phyloP scores from a whole-genome alignment of 2,113 vertebrate species.

The Hoplias malabaricus region DNA sequence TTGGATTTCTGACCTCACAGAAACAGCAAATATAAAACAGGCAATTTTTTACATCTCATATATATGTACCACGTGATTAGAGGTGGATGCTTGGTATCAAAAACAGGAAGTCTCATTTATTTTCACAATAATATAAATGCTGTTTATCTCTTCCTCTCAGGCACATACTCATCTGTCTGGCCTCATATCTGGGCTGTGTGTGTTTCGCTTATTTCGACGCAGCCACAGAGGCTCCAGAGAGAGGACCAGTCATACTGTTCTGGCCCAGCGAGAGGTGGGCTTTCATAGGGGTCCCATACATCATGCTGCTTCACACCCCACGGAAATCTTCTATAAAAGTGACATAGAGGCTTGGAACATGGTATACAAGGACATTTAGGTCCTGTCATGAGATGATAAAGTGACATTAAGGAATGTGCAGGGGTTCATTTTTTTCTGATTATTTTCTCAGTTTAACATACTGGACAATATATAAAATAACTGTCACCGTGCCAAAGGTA shows the following conservation, averaged over 20 bases:
- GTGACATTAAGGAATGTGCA: too few species aligned
- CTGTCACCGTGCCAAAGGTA: too few species aligned
- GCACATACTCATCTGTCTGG: conserved; percentile 96
- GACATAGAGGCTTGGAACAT: conserved; percentile 64
- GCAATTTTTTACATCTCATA: too few species aligned
- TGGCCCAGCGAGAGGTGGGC: conserved; percentile 98
- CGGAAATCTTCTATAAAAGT: conserved; percentile 87
- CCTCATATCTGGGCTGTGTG: conserved; percentile 93
- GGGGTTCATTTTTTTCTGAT: too few species aligned
- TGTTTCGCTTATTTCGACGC: conserved; percentile 97
- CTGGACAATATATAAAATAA: too few species aligned
- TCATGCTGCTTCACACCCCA: conserved; percentile 86
- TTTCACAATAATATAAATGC: too few species aligned
- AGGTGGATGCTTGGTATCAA: too few species aligned
- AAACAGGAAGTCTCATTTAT: too few species aligned
- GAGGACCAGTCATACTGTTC: conserved; percentile 93
- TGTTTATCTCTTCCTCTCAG: conserved; percentile 63
- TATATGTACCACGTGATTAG: too few species aligned
- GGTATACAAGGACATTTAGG: background rate
- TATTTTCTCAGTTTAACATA: too few species aligned
- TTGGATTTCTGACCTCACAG: too few species aligned
- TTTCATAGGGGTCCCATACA: conserved; percentile 92
- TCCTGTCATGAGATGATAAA: background rate
- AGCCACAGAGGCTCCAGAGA: conserved; percentile 90
- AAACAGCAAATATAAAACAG: too few species aligned